These are phyloP conservation scores for Theretra japonica DNA, from an alignment of 2,888 invertebrate genomes.

Conservation along the genomic window DNA sequence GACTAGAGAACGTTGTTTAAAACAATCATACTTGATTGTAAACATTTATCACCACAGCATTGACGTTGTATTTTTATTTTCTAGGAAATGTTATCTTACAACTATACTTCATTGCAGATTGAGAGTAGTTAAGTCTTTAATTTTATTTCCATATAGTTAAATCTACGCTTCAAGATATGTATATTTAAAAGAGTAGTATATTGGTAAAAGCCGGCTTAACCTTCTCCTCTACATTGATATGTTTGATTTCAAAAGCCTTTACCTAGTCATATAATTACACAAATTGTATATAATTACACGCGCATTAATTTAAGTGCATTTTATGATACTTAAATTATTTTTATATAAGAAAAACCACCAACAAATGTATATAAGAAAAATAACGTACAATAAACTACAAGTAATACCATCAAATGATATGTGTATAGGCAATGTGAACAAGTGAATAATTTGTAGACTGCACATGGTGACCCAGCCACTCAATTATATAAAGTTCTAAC, in stretches of 20 bases:
- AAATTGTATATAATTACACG: background rate
- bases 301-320: no score
- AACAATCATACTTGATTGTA: background rate
- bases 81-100: slow-evolving; percentile 7
- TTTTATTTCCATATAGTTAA: background rate
- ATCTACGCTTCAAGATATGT: slow-evolving; percentile 1
- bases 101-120: slow-evolving; percentile 11
- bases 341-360: background rate
- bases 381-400: background rate
- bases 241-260: background rate
- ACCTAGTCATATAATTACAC: background rate
- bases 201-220: background rate
- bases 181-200: slow-evolving; percentile 1
- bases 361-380: background rate
- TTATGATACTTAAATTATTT: background rate
- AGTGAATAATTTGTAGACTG: background rate
- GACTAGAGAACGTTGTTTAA: background rate
- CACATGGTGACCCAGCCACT: background rate
- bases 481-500: background rate
- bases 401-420: background rate
- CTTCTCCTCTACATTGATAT: background rate
- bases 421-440: background rate
- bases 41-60: slow-evolving; percentile 69
- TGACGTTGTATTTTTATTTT: slow-evolving; percentile 47
- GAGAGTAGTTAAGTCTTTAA: slow-evolving; percentile 6